These are phyloP conservation scores for Tipula helvola DNA, from an alignment of 2,888 invertebrate species.

Conservation along the genomic window DNA sequence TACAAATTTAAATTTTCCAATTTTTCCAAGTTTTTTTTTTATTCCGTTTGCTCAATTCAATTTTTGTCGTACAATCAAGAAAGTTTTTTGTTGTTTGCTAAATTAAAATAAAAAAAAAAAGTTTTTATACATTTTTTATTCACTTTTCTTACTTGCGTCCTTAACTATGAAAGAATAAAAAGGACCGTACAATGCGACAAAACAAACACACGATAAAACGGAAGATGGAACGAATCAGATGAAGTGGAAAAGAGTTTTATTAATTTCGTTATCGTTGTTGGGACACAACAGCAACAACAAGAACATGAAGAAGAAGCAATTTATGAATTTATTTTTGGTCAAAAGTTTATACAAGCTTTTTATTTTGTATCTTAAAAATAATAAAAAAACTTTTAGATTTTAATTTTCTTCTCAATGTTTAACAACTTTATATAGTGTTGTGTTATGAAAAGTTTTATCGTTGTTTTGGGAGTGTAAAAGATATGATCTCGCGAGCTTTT, in stretches of 20 bases:
- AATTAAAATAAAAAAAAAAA: background rate
- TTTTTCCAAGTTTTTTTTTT: background rate
- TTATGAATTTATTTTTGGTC: background rate
- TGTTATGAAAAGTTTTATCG: background rate
- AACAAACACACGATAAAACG: background rate
- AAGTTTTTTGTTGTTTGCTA: background rate
- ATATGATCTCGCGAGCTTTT: background rate
- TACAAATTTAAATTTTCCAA: background rate
- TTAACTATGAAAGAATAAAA: background rate
- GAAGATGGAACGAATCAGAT: background rate
- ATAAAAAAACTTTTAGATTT: background rate
- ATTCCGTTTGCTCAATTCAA: background rate
- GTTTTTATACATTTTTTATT: background rate
- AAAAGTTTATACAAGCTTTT: background rate
- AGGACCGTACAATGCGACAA: background rate
- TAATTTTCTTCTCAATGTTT: background rate
- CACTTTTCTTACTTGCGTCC: background rate
- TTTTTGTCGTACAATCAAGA: constrained; percentile 4
- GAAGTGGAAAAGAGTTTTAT: background rate
- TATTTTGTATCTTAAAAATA: background rate
- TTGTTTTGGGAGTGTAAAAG: background rate
- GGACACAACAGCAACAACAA: background rate
- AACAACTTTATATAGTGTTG: background rate
- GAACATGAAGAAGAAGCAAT: background rate
- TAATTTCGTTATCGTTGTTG: background rate